These are phyloP conservation scores for Abscondita cerata DNA, from an alignment of 2,888 invertebrate genomes.

Conservation along the genomic window DNA sequence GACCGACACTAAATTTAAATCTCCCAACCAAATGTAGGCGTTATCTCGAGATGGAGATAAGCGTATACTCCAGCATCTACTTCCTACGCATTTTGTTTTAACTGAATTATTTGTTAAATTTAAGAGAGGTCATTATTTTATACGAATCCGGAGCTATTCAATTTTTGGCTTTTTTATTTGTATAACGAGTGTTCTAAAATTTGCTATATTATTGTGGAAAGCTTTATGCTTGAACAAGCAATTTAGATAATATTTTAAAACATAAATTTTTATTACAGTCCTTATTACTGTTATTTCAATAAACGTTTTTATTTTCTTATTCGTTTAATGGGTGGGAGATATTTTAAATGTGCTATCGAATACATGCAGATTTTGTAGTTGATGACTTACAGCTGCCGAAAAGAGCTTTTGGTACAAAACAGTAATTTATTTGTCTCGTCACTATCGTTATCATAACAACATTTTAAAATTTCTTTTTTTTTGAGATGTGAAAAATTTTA, in stretches of 20 bases:
- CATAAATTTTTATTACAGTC: background rate
- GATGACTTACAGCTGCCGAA: no score
- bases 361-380: no score
- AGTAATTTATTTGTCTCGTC: no score
- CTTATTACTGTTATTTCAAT: no score
- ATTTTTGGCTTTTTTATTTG: background rate
- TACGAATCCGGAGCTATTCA: background rate
- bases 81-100: constrained; percentile 1
- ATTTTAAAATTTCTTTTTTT: no score
- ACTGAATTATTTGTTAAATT: background rate
- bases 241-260: background rate
- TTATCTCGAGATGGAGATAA: background rate
- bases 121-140: constrained; percentile 2
- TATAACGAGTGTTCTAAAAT: background rate
- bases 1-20: constrained; percentile 4
- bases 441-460: no score
- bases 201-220: background rate
- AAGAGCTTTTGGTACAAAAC: no score
- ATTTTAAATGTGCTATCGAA: no score
- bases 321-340: no score
- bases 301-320: no score
- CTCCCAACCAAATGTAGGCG: constrained; percentile 5
- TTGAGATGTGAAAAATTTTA: no score
- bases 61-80: background rate
- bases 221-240: background rate